phyloP scores from a whole-genome alignment of 2,888 invertebrate species.

The Conomelus anceps region DNA sequence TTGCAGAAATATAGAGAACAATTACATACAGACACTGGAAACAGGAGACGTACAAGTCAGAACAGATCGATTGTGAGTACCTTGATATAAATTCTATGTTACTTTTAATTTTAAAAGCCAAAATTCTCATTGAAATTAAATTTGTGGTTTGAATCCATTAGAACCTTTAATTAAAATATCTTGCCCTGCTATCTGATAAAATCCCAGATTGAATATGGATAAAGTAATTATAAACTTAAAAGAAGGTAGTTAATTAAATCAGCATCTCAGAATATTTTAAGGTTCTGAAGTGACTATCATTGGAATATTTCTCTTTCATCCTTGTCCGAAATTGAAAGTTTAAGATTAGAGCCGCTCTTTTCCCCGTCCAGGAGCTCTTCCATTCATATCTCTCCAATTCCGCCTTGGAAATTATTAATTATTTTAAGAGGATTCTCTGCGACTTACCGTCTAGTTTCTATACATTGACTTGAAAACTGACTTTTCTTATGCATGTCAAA shows the following conservation, averaged over 20 bases:
- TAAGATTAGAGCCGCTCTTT: background rate
- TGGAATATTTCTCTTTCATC: background rate
- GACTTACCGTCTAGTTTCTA: background rate
- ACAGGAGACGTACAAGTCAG: constrained; percentile 27
- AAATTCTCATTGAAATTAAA: background rate
- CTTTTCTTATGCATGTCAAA: background rate
- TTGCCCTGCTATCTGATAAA: background rate
- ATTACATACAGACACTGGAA: constrained; percentile 29
- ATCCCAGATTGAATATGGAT: background rate
- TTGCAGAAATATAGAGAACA: constrained; percentile 35
- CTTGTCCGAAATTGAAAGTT: background rate
- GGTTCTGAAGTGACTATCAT: background rate
- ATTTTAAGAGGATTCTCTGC: background rate
- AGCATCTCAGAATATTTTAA: background rate
- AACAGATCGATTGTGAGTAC: constrained; percentile 32
- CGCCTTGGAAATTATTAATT: background rate
- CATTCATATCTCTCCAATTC: too few species aligned
- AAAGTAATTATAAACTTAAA: background rate
- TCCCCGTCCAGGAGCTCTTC: background rate
- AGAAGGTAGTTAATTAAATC: background rate
- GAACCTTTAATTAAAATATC: background rate
- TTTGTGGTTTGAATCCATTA: background rate
- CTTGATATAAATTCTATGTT: background rate
- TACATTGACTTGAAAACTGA: background rate
- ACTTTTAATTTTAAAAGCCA: background rate